A percentile compares a stretch with the other conserved stretches of the same genome.
These are phyloP conservation scores for Meliscaeva auricollis DNA, from an alignment of 2,888 invertebrate species.

Conservation along the genomic window DNA sequence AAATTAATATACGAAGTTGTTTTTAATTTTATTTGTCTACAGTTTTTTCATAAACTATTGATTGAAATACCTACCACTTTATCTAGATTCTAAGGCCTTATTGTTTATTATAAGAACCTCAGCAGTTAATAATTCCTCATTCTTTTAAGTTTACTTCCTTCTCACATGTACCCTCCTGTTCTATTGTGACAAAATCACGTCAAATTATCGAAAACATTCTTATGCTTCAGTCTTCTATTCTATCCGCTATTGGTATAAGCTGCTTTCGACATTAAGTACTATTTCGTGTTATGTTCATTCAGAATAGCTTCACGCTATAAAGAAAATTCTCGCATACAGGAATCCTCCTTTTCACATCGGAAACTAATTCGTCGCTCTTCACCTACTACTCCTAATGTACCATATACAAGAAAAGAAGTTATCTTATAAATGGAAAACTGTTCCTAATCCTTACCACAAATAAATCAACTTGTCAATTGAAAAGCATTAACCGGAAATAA, in stretches of 20 bases:
- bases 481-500: conserved; percentile 61
- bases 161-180: not conserved
- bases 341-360: not conserved
- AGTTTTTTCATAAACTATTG: too few species aligned
- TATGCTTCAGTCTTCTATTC: not conserved
- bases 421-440: conserved; percentile 17
- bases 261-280: conserved; percentile 33
- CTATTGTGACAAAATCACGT: not conserved
- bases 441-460: conserved; percentile 25
- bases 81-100: too few species aligned
- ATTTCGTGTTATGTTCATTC: not conserved
- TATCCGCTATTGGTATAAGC: not conserved
- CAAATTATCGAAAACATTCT: not conserved
- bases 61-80: too few species aligned
- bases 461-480: conserved; percentile 58
- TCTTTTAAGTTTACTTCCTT: too few species aligned
- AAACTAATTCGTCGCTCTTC: conserved; percentile 36
- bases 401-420: not conserved
- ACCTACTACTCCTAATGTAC: conserved; percentile 1
- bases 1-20: too few species aligned
- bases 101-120: too few species aligned
- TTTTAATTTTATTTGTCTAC: too few species aligned
- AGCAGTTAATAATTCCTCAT: too few species aligned
- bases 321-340: not conserved
- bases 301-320: not conserved